Conservation (phyloP, 2,888 invertebrate species). For the Athalia rosae region DNA sequence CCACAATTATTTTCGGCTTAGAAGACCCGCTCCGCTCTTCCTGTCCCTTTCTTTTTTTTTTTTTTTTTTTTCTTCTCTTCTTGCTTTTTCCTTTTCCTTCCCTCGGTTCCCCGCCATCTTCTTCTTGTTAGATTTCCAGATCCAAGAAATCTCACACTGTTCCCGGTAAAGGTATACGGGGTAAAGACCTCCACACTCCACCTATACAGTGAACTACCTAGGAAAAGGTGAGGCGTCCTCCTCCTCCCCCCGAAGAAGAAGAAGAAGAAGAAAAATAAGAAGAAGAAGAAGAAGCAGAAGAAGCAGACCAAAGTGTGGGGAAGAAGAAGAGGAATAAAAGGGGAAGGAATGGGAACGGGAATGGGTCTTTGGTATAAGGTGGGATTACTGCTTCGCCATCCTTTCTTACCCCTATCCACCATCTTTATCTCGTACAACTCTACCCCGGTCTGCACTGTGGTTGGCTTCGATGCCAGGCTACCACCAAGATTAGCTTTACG, state of each 20-base stretch:
- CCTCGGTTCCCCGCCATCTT: neutral
- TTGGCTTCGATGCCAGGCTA: slow-evolving; percentile 33
- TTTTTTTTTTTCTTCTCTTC: neutral
- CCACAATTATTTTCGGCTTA: slow-evolving; percentile 68
- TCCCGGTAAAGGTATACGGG: neutral
- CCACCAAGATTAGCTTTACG: slow-evolving; percentile 37
- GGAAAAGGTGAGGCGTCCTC: slow-evolving; percentile 21
- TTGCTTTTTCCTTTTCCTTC: neutral
- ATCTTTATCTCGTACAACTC: slow-evolving; percentile 41
- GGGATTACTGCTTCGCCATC: slow-evolving; percentile 42
- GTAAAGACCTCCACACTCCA: too few relatives aligned
- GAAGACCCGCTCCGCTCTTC: slow-evolving; percentile 49
- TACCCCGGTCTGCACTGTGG: neutral
- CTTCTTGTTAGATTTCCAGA: slow-evolving; percentile 24
- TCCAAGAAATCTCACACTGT: slow-evolving; percentile 33
- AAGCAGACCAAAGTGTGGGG: too few relatives aligned
- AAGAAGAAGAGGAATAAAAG: too few relatives aligned
- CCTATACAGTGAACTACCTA: neutral
- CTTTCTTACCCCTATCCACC: slow-evolving; percentile 43
- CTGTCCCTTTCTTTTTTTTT: neutral
- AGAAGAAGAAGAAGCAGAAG: too few relatives aligned
- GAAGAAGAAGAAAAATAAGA: too few relatives aligned
- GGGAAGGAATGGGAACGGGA: neutral
- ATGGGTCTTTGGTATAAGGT: slow-evolving; percentile 19
- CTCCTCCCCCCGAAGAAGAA: too few relatives aligned